Base-by-base conservation (phyloP, 2,888 invertebrate species). In the Thymelicus acteon region DNA sequence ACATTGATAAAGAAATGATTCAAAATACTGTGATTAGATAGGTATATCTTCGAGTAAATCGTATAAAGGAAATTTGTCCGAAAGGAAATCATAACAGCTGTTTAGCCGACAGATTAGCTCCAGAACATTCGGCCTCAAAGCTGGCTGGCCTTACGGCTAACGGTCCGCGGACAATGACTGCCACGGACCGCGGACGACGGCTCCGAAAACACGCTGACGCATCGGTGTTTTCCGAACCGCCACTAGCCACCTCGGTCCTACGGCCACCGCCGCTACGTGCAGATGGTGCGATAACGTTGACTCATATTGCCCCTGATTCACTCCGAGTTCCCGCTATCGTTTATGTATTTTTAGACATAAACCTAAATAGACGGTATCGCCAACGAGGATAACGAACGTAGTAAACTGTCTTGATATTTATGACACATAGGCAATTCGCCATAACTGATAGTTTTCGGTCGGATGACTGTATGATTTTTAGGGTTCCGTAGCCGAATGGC, bases 141-240 rank as follows among this genome's bases (percentile, higher is more conserved):
- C 31, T 63, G 69, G 63, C 69, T n/a, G 63, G 63, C 69, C 69
- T 63, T 79, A 74, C 80, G 80, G 78, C 74, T 93, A 93, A 92
- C 92, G 83, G 84, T 92, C 81, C 80, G 85, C 87, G 92, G 91
- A 82, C 92, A 89, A 83, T 91, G 93, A 92, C 92, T 82, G 79
- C 81, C 77, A 81, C 80, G 84, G 77, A 75, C 78, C 78, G 77
- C 79, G 84, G 77, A 75, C 78, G 78, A 77, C 79, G 79, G 77
- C 71, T 54, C 79, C 79, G 77, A 84, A 85, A 89, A 87, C 83
- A 82, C 82, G 89, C 89, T 92, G 92, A 92, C 91, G 89, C 91
- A 91, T 83, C 79, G 79, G 74, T 74, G 72, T 77, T 81, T 86
- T 85, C 82, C 79, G 82, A 87, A 85, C 82, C 80, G 77, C 73